A percentile compares a stretch with the other conserved stretches of the same genome.
Evolutionary conservation across 2,888 invertebrate species (phyloP).

Genomic region (Papilio protenor): DNA sequence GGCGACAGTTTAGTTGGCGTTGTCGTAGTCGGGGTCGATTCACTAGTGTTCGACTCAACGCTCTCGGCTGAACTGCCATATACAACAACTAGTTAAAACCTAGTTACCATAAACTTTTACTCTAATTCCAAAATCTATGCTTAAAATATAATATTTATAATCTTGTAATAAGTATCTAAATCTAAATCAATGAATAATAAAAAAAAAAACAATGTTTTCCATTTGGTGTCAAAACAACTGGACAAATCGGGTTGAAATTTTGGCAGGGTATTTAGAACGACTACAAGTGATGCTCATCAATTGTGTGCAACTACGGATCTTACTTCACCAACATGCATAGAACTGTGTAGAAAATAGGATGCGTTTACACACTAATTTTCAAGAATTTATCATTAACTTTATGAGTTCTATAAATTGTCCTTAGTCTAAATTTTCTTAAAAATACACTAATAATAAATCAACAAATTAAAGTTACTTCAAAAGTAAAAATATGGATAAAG

Average conservation of each 20-base stretch:
- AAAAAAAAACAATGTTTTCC: not conserved
- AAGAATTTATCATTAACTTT: not conserved
- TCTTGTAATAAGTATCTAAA: not conserved
- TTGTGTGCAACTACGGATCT: not conserved
- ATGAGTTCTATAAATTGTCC: not conserved
- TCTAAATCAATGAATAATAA: no score
- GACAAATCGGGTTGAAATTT: not conserved
- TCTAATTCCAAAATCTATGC: not conserved
- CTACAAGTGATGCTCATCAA: not conserved
- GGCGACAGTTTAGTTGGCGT: conserved; percentile 92
- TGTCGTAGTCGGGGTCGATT: conserved; percentile 73
- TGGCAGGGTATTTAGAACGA: not conserved
- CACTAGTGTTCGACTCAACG: conserved; percentile 77
- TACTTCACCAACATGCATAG: not conserved
- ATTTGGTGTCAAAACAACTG: not conserved
- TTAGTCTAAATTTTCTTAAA: not conserved
- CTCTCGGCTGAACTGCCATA: conserved; percentile 70
- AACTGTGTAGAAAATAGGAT: not conserved
- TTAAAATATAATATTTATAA: not conserved
- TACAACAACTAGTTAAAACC: conserved; percentile 46
- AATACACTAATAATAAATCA: not conserved
- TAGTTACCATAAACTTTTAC: conserved; percentile 22
- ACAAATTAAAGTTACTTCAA: not conserved
- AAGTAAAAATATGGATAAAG: not conserved
- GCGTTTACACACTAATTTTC: not conserved